Evolutionary conservation across 35 echinoderm and acorn worm genomes (phyloP), one percentile per base, ranked within the genome.

Genomic region (Eucidaris tribuloides): DNA sequence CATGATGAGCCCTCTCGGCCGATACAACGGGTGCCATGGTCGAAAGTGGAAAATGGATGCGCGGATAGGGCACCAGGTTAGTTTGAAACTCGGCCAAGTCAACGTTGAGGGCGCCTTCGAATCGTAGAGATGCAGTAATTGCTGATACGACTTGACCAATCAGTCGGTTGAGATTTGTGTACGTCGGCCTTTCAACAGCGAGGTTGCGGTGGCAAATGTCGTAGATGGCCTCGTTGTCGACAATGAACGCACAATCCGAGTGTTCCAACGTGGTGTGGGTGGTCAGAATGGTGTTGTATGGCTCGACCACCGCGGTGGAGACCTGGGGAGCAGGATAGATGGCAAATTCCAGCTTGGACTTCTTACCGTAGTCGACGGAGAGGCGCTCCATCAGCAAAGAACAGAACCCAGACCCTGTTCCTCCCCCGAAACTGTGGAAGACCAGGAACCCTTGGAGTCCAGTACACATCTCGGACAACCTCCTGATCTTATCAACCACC

Each of bases 221-320:
- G 76, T 94, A 94, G 61, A 94, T 94, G 27, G 86, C 91, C 71
- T 94, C 91, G 42, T 94, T 94, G 86, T 94, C 86, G 30, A 94
- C 91, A 85, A 94, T 94, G 59, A 94, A 94, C 57, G 91, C 85
- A 68, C 91, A 94, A 60, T 94, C 90, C 17, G 85, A 87, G 55
- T 87, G 85, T n/a, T n/a, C n/a, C n/a, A n/a, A n/a, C n/a, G n/a
- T n/a, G n/a, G n/a, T n/a, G n/a, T n/a, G n/a, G n/a, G 9, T n/a
- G 9, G 49, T 9, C 49, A 9, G n/a, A 54, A 13, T n/a, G n/a
- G 49, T 9, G 9, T 9, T 13, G 9, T n/a, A n/a, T n/a, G n/a
- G n/a, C n/a, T n/a, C n/a, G n/a, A n/a, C n/a, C n/a, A n/a, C n/a
- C n/a, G n/a, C 9, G 49, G 49, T 13, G 9, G 49, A 9, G 9